Conservation (phyloP, 2,113 vertebrate genomes). For the Embiotoca jacksoni region DNA sequence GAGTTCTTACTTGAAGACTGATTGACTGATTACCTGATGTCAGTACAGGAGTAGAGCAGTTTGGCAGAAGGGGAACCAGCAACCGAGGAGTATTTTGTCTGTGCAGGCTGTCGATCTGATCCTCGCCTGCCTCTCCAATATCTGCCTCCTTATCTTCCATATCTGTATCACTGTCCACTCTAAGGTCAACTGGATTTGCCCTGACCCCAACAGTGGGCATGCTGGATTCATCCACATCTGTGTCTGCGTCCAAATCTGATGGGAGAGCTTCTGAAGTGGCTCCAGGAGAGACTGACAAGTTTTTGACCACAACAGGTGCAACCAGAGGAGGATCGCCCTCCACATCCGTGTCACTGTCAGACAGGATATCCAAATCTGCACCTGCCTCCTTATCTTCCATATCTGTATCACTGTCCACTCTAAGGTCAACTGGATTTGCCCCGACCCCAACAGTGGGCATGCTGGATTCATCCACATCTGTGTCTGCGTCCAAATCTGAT, state of each 20-base stretch:
- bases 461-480: conserved; percentile 56
- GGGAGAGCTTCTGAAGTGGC: not conserved
- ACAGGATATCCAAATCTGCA: not conserved
- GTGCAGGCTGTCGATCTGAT: conserved; percentile 25
- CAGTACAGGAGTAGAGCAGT: conserved; percentile 76
- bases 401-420: conserved; percentile 61
- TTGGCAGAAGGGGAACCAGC: conserved; percentile 26
- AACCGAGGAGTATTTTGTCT: conserved; percentile 24
- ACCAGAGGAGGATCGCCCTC: conserved; percentile 29
- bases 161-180: conserved; percentile 61
- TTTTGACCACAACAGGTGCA: conserved; percentile 10
- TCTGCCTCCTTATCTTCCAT: conserved; percentile 60
- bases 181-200: conserved; percentile 12
- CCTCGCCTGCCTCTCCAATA: conserved; percentile 6
- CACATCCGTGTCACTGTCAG: conserved; percentile 73
- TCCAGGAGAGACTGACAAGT: not conserved
- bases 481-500: conserved; percentile 45
- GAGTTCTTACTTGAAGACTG: not conserved
- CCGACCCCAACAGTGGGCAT: not conserved
- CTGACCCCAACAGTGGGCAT: not conserved
- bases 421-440: conserved; percentile 12
- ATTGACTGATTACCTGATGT: conserved; percentile 56
- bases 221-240: conserved; percentile 56
- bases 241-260: conserved; percentile 45
- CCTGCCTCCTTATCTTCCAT: conserved; percentile 60